These are phyloP conservation scores for Cataglyphis rosenhaueri DNA, from an alignment of 2,888 invertebrate species.

Conservation along the genomic window DNA sequence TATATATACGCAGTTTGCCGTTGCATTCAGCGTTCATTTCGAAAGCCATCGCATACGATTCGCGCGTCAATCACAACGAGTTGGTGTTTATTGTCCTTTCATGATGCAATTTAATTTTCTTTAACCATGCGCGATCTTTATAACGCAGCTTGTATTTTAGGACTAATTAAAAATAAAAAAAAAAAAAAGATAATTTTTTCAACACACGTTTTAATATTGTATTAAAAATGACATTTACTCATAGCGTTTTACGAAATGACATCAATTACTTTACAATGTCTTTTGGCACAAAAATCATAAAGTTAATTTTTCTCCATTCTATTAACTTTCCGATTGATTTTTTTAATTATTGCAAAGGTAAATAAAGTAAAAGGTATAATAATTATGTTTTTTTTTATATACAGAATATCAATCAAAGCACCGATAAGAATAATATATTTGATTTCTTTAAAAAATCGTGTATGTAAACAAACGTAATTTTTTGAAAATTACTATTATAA, in stretches of 20 bases:
- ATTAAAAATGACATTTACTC: neutral
- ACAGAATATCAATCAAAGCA: neutral
- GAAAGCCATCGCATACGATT: constrained; percentile 51
- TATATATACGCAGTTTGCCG: constrained; percentile 39
- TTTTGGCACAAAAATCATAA: neutral
- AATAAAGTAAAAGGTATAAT: neutral
- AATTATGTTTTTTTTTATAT: neutral
- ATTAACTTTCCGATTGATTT: neutral
- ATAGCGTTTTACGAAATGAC: neutral
- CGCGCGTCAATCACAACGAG: constrained; percentile 53
- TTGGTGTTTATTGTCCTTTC: constrained; percentile 56
- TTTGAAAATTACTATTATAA: neutral
- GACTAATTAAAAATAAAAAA: neutral
- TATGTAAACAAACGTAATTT: neutral
- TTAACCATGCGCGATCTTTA: constrained; percentile 37
- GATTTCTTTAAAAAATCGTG: neutral
- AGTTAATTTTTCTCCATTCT: neutral
- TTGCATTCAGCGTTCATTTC: constrained; percentile 56
- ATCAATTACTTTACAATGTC: neutral
- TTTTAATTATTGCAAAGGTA: neutral
- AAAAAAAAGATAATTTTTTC: constrained; percentile 20
- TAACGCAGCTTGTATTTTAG: constrained; percentile 52
- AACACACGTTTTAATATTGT: neutral
- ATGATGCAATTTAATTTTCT: constrained; percentile 53
- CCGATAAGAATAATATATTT: constrained; percentile 8